Evolutionary conservation across 2,113 vertebrate species (phyloP).

Genomic region (Ahaetulla prasina): DNA sequence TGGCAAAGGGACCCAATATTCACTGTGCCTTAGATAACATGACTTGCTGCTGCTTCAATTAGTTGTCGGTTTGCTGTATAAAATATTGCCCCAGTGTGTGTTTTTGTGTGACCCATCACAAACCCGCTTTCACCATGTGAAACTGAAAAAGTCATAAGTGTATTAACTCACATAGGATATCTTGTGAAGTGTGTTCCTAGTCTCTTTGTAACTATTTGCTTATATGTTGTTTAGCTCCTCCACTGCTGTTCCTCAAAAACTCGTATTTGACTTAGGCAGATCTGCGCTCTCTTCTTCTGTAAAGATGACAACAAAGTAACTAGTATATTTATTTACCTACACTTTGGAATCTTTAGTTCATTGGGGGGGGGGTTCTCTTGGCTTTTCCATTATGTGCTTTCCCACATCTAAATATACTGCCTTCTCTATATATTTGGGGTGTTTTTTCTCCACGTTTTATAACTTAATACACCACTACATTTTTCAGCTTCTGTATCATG

Average conservation of each 20-base stretch:
- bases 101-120: conserved; percentile 3
- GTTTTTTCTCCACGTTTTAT: background rate
- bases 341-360: conserved; percentile 14
- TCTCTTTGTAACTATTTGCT: conserved; percentile 29
- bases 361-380: background rate
- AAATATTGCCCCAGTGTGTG: background rate
- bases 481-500: conserved; percentile 1
- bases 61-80: background rate
- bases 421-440: conserved; percentile 2
- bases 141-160: conserved; percentile 7
- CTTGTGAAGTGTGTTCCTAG: conserved; percentile 9
- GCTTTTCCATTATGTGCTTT: conserved; percentile 14
- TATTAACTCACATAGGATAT: background rate
- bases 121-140: background rate
- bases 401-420: background rate
- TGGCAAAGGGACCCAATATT: background rate
- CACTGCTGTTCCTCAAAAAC: conserved; percentile 33
- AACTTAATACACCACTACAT: background rate
- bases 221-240: conserved; percentile 29
- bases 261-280: conserved; percentile 34
- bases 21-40: background rate
- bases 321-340: conserved; percentile 30
- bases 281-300: conserved; percentile 26
- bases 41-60: background rate
- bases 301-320: conserved; percentile 40